Evolutionary conservation across 2,888 invertebrate species (phyloP), one percentile per base, ranked within the genome.

Genomic region (Ceramica pisi): DNA sequence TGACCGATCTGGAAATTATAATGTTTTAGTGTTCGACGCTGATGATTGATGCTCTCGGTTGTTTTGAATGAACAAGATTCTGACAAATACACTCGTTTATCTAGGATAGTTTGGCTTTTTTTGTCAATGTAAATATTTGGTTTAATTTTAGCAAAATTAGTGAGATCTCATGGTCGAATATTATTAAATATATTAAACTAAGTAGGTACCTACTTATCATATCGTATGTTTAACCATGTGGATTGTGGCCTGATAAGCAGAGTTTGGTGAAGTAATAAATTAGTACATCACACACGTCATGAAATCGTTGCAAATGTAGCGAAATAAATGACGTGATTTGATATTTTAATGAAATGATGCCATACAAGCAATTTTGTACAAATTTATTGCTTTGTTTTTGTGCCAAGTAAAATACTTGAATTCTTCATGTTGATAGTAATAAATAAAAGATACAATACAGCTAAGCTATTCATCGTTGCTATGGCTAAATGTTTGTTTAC

Each of bases 1-100:
- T 72, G 84, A 76, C 78, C 74, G 67, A 63, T 51, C 71, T 67
- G 62, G 46, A 70, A 74, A 72, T 72, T 68, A 53, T n/a, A 60
- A 56, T 35, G 41, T n/a, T 12, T 57, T 35, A 44, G 50, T 59
- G 21, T 46, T 12, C 14, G 12, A 21, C 19, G 23, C 46, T 55
- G 16, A 57, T 66, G 10, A 67, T 68, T 65, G 5, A 41, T 57
- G 31, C 16, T 19, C 46, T 16, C 35, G n/a, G 0, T 62, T 51
- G 9, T 7, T 23, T 64, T 44, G 16, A 66, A 44, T 9, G 26
- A 53, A 53, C 12, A 14, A 59, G 38, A 51, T 51, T n/a, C 3
- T 50, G 8, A 16, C 4, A 12, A 3, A 14, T 61, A 16, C 3
- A n/a, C n/a, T n/a, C n/a, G n/a, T n/a, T n/a, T n/a, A 35, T 10